Evolutionary conservation across 2,888 invertebrate species (phyloP), one percentile per base, ranked within the genome.

Genomic region (Orchesellides sinensis): DNA sequence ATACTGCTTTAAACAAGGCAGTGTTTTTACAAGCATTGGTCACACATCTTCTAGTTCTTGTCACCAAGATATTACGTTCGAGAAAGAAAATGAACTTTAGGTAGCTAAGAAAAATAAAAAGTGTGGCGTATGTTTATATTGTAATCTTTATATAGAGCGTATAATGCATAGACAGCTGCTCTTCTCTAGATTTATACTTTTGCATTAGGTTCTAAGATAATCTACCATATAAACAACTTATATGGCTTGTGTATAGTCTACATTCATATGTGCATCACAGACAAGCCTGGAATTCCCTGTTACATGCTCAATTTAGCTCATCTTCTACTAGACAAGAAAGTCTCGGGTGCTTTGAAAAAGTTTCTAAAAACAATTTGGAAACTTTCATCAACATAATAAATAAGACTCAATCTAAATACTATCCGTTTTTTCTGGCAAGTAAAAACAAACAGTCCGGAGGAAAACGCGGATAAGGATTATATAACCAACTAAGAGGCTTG

Each of bases 351-450:
- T 68, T 49, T 49, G 19, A 56, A 61, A 68, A 47, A 49, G 47
- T 68, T 68, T 68, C 66, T 68, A 47, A 68, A 68, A 68, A 68
- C 66, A 68, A 68, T 68, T 68, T 68, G 66, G 29, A 68, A 68
- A 68, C 66, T 68, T 68, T 68, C 66, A 68, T 68, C 66, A 68
- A 68, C 66, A 68, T 68, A 68, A 68, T 68, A 68, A 68, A 68
- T 68, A 68, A 68, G 49, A 68, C 66, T 68, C 66, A 68, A 68
- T 68, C 66, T 68, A 68, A 68, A 68, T 68, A 68, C 66, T 47
- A 68, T 68, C 47, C 49, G 66, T 49, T 68, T 68, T 68, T 45
- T 2, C 66, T 68, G 66, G 56, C 72, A 72, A 59, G 59, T 59
- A 59, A 72, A 72, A 56, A 45, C 59, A 72, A 72, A 56, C 54